Base-by-base conservation (phyloP, 2,797 vertebrate genomes). In the Columba guinea region DNA sequence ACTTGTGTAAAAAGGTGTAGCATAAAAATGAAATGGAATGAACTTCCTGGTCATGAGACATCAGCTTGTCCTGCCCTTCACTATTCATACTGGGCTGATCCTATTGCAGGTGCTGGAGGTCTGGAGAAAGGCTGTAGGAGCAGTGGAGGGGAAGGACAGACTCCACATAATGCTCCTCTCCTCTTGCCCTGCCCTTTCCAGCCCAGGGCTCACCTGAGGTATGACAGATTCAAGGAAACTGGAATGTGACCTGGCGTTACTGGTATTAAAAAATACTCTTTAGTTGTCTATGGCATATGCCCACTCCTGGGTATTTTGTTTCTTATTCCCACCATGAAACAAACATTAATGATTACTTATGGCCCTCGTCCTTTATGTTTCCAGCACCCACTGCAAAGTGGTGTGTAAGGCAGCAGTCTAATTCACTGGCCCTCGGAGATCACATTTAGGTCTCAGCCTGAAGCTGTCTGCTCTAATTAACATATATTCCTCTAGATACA, bases 321-420 rank as follows among this genome's bases (percentile, higher is more conserved):
- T 70, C 22, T 52, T 27, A 32, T 34, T 74, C 30, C 24, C 28
- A 34, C 6, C 18, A 48, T 11, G 35, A 34, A 67, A 62, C 0
- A 0, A 44, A 44, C 17, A 44, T 53, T 77, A 11, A 13, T 1
- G 1, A 59, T 15, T 24, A 46, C 18, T 48, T 87, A 56, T 24
- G 3, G 13, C 39, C 17, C 22, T 53, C 0, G 0, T 26, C 11
- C 17, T 52, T n/a, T 19, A 20, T 1, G 1, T 9, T 8, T 8
- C 37, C 30, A 52, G 37, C 59, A 71, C 8, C 8, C n/a, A 14
- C 30, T 41, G 63, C 37, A 24, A 70, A 58, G 18, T 7, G 15
- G 15, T 10, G 8, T 1, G 18, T 34, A 59, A 19, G n/a, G 24
- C 39, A 65, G 24, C 51, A 84, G 13, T 6, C 41, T 67, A 35